Conservation (phyloP, 2,113 vertebrate species). For the Stigmatopora nigra region DNA sequence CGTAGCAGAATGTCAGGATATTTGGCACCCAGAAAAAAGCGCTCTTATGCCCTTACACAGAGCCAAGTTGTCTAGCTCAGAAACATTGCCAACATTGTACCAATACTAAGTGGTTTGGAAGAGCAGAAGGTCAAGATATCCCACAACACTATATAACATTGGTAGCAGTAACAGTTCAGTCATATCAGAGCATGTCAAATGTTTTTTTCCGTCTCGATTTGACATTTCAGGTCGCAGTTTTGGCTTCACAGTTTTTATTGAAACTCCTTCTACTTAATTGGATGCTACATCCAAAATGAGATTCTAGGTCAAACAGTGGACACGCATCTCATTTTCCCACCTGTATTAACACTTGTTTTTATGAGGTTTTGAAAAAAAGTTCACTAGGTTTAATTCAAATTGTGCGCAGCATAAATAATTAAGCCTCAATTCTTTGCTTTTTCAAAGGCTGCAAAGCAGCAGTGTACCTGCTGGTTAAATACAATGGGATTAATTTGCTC, state of each 20-base stretch:
- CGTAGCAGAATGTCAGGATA: conserved; percentile 15
- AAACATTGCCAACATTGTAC: conserved; percentile 21
- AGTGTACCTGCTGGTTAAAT: conserved; percentile 24
- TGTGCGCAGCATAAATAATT: conserved; percentile 9
- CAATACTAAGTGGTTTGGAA: conserved; percentile 35
- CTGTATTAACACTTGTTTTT: conserved; percentile 22
- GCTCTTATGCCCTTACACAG: conserved; percentile 6
- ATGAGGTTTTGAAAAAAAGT: conserved; percentile 6
- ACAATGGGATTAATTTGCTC: conserved; percentile 34
- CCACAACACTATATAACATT: conserved; percentile 36
- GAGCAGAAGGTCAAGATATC: conserved; percentile 59
- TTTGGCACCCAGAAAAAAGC: conserved; percentile 9
- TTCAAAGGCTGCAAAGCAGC: conserved; percentile 29
- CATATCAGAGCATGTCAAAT: neutral
- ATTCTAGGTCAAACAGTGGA: conserved; percentile 12
- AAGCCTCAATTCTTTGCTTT: neutral
- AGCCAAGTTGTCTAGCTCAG: conserved; percentile 37
- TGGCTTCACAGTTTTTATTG: conserved; percentile 6
- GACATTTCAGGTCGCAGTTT: conserved; percentile 1
- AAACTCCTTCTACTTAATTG: conserved; percentile 38
- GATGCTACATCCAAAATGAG: conserved; percentile 30
- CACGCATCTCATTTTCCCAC: conserved; percentile 21
- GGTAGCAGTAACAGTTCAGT: conserved; percentile 5
- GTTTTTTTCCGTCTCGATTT: neutral
- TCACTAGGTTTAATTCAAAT: conserved; percentile 10